A percentile compares a stretch with the other conserved stretches of the same genome.
Evolutionary conservation across 37 sponge, comb jelly and placozoan genomes (phyloP).

Genomic region (Mnemiopsis leidyi): DNA sequence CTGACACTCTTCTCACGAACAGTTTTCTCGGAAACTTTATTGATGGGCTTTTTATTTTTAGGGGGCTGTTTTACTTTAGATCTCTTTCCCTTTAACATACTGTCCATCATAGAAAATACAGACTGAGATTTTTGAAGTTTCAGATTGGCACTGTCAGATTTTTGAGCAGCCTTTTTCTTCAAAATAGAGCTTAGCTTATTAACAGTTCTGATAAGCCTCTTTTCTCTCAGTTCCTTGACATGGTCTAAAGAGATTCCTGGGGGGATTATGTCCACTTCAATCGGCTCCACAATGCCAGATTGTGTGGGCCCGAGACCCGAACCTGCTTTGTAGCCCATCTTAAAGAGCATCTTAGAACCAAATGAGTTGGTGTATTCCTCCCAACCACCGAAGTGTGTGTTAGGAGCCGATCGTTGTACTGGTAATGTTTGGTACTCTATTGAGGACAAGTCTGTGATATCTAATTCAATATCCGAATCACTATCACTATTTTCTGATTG

Average conservation of each 20-base stretch:
- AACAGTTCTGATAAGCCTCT: slow-evolving; percentile 33
- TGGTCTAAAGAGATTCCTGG: slow-evolving; percentile 20
- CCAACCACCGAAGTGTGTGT: slow-evolving; percentile 9
- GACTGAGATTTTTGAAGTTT: not conserved
- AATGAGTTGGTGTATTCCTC: slow-evolving; percentile 65
- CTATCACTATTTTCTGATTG: not conserved
- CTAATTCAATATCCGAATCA: not conserved
- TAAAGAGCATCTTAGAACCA: slow-evolving; percentile 33
- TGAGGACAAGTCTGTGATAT: not conserved
- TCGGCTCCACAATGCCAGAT: slow-evolving; percentile 9
- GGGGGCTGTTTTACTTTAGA: not conserved
- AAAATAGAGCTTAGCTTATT: slow-evolving; percentile 19
- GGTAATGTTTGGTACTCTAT: not conserved
- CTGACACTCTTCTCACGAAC: slow-evolving; percentile 45
- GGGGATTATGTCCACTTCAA: slow-evolving; percentile 31
- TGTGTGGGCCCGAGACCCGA: not conserved
- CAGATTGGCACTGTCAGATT: not conserved
- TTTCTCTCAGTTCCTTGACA: slow-evolving; percentile 7
- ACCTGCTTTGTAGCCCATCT: slow-evolving; percentile 48
- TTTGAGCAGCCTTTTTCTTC: not conserved
- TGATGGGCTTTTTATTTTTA: slow-evolving; percentile 40
- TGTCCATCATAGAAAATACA: not conserved
- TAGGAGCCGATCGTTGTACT: not conserved
- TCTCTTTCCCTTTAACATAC: not conserved
- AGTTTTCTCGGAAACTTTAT: slow-evolving; percentile 34